Evolutionary conservation across 1,140 invertebrate species (phyloP).

Genomic region (Anagrus nilaparvatae): DNA sequence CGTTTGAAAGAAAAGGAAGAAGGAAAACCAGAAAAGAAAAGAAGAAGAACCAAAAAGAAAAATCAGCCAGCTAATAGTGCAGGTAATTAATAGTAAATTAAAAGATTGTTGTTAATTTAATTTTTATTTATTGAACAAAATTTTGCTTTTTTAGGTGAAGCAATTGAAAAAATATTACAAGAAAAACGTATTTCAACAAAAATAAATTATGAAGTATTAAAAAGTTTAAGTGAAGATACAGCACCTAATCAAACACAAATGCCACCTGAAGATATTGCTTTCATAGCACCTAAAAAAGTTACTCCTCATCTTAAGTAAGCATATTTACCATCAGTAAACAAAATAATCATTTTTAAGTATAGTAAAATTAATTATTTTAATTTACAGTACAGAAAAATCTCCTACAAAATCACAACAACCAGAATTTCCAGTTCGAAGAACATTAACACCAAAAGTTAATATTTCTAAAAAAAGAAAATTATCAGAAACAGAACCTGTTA

Average conservation of each 20-base stretch:
- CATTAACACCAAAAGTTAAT: conserved; percentile 8
- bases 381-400: conserved; percentile 4
- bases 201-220: conserved; percentile 96
- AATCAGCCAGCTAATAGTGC: conserved; percentile 66
- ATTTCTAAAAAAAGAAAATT: conserved; percentile 9
- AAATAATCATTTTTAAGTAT: conserved; percentile 2
- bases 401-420: no score
- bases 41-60: conserved; percentile 52
- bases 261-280: conserved; percentile 19
- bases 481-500: background rate
- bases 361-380: background rate
- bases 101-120: conserved; percentile 2
- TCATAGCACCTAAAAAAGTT: conserved; percentile 5
- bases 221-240: conserved; percentile 53
- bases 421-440: conserved; percentile 5
- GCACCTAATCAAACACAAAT: conserved; percentile 21
- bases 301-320: conserved; percentile 9
- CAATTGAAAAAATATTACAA: conserved; percentile 88
- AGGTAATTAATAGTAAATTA: conserved; percentile 27
- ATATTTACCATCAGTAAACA: background rate
- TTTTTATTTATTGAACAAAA: conserved; percentile 1
- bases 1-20: conserved; percentile 63
- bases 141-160: conserved; percentile 52
- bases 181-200: conserved; percentile 93
- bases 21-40: conserved; percentile 69